Evolutionary conservation across 2,113 vertebrate genomes (phyloP).

Genomic region (Rhabdornis inornatus): DNA sequence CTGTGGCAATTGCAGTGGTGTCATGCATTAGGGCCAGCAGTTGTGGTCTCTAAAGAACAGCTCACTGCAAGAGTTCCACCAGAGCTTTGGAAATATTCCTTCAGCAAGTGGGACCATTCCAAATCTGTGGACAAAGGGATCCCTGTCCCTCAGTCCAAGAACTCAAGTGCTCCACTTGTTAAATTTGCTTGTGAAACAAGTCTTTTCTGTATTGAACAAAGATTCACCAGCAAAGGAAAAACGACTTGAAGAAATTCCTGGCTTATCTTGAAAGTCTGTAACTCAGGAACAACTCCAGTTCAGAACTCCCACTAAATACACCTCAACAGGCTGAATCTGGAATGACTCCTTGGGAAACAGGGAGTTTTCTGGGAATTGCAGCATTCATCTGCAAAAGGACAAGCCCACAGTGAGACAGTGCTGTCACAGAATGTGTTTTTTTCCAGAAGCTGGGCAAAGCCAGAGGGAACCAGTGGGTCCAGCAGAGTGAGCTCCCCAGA

Average conservation of each 20-base stretch:
- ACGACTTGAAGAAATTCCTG: background rate
- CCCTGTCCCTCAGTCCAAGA: background rate
- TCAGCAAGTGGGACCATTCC: background rate
- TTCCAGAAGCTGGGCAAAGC: background rate
- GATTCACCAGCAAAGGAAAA: background rate
- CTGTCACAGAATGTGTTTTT: background rate
- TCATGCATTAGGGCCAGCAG: background rate
- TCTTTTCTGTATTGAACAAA: background rate
- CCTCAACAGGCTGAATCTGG: background rate
- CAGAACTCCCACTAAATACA: background rate
- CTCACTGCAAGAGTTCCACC: background rate
- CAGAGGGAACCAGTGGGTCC: background rate
- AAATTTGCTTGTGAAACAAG: background rate
- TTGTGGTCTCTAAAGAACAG: background rate
- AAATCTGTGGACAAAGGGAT: background rate
- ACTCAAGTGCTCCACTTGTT: background rate
- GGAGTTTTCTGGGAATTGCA: background rate
- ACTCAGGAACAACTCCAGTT: background rate
- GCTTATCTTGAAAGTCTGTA: background rate
- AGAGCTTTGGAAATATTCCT: background rate
- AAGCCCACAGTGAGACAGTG: background rate
- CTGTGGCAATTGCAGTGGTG: rapidly evolving
- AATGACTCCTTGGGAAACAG: background rate
- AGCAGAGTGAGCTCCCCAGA: background rate
- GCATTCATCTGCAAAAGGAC: background rate